phyloP scores from a whole-genome alignment of 2,797 vertebrate species.

The Channa striata region DNA sequence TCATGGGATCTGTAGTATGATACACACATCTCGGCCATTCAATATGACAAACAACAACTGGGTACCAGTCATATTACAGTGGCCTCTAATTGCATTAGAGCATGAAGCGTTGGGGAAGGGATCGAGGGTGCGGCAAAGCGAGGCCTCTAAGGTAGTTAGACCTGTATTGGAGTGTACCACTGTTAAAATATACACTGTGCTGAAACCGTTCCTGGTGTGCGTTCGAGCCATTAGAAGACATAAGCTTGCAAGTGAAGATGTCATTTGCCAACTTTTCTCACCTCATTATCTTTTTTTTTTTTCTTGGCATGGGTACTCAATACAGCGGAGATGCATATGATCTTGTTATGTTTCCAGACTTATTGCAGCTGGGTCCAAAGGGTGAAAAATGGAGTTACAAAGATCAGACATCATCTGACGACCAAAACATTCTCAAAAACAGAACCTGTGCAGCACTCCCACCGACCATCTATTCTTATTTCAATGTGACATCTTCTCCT shows the following conservation, averaged over 20 bases:
- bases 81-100: conserved; percentile 56
- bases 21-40: conserved; percentile 58
- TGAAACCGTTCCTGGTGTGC: conserved; percentile 23
- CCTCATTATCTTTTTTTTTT: conserved; percentile 34
- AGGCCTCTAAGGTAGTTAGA: conserved; percentile 61
- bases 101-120: conserved; percentile 29
- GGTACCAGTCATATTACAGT: conserved; percentile 52
- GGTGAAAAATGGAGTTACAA: conserved; percentile 51
- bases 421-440: conserved; percentile 50
- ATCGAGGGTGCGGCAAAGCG: conserved; percentile 36
- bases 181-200: conserved; percentile 20
- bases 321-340: conserved; percentile 63
- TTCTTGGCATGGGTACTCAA: conserved; percentile 20
- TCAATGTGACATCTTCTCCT: conserved; percentile 47
- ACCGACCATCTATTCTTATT: conserved; percentile 48
- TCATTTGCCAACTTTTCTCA: conserved; percentile 36
- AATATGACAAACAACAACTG: conserved; percentile 70
- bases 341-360: conserved; percentile 62
- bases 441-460: conserved; percentile 27
- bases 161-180: conserved; percentile 12
- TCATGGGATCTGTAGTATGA: conserved; percentile 50
- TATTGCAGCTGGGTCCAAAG: conserved; percentile 73
- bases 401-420: conserved; percentile 62
- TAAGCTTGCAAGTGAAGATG: conserved; percentile 29
- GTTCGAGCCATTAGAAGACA: conserved; percentile 31